Conservation (phyloP, 2,888 invertebrate genomes). For the Ramazzottius varieornatus region DNA sequence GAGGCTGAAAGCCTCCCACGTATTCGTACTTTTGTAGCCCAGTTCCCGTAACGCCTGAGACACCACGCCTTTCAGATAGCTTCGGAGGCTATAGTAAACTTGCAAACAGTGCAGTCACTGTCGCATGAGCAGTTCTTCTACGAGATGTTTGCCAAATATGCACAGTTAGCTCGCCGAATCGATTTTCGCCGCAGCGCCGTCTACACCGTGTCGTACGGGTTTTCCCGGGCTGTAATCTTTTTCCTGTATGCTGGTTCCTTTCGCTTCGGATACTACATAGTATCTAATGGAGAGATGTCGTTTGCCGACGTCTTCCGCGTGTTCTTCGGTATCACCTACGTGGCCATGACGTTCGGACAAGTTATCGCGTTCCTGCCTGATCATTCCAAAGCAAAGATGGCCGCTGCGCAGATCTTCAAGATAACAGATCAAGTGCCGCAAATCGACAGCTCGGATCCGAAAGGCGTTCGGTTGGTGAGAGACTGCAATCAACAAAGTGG, state of each 20-base stretch:
- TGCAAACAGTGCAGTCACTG: conserved; percentile 23
- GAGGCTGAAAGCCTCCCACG: no score
- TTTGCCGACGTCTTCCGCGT: conserved; percentile 26
- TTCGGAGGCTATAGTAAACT: conserved; percentile 24
- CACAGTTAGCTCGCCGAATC: conserved; percentile 11
- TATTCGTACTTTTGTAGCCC: no score
- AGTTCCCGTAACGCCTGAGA: no score
- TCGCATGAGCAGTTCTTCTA: conserved; percentile 21
- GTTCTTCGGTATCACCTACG: conserved; percentile 30
- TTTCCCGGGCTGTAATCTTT: conserved; percentile 27
- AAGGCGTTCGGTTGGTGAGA: conserved; percentile 10
- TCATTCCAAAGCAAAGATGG: conserved; percentile 22
- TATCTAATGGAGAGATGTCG: conserved; percentile 23
- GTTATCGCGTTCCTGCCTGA: conserved; percentile 24
- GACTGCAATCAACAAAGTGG: neutral
- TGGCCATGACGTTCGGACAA: conserved; percentile 25
- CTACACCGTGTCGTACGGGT: conserved; percentile 20
- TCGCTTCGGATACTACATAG: conserved; percentile 27
- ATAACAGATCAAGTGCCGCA: conserved; percentile 18
- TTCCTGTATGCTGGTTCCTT: conserved; percentile 30
- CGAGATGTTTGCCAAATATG: conserved; percentile 16
- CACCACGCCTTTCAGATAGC: conserved; percentile 18
- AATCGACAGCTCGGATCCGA: conserved; percentile 19
- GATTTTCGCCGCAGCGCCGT: conserved; percentile 9
- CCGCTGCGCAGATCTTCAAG: conserved; percentile 22